phyloP scores from a whole-genome alignment of 2,888 invertebrate species.

The Meteorus colon region DNA sequence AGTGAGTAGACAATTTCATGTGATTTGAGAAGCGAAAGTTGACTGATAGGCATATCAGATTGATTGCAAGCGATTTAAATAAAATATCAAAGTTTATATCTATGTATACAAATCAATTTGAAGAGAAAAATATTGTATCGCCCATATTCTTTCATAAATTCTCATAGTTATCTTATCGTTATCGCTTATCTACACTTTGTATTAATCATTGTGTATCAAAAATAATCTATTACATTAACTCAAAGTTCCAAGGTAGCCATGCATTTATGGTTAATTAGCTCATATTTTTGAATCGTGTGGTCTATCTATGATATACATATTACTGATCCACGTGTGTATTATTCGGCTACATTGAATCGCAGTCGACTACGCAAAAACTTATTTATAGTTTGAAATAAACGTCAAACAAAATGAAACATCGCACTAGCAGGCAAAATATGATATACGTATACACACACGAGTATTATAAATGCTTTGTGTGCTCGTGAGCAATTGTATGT shows the following conservation, averaged over 20 bases:
- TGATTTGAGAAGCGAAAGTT: slow-evolving; percentile 24
- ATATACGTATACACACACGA: slow-evolving; percentile 7
- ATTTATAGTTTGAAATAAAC: slow-evolving; percentile 23
- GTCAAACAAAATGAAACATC: slow-evolving; percentile 2
- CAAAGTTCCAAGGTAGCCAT: no score
- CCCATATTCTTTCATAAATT: neutral
- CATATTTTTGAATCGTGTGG: no score
- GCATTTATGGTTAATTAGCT: no score
- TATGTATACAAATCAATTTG: neutral
- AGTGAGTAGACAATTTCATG: slow-evolving; percentile 1
- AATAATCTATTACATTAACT: no score
- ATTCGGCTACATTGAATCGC: neutral
- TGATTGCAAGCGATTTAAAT: slow-evolving; percentile 7
- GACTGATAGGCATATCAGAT: slow-evolving; percentile 19
- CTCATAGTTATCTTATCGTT: neutral
- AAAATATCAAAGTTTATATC: neutral
- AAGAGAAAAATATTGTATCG: neutral
- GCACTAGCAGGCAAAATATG: neutral
- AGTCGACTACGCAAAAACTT: neutral
- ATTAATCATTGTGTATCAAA: no score
- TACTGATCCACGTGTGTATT: neutral
- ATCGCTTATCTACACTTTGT: no score
- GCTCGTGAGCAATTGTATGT: slow-evolving; percentile 16
- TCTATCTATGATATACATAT: neutral
- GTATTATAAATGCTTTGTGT: slow-evolving; percentile 27